Percentiles rank a stretch among this genome's conserved stretches.
Evolutionary conservation across 2,888 invertebrate species (phyloP).

Genomic region (Sceliomorpha sp.): DNA sequence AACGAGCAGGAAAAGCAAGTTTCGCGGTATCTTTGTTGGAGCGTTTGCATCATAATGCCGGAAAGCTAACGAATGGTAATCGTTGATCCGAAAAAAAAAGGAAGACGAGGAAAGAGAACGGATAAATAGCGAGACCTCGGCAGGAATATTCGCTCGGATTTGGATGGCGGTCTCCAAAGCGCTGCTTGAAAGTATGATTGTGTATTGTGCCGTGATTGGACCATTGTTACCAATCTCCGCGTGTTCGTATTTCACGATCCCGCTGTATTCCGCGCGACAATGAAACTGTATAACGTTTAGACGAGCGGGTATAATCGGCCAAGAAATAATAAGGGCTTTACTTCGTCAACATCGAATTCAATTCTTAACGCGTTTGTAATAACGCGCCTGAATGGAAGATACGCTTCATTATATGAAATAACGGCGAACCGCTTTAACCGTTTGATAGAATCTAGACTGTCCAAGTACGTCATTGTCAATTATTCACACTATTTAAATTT

Average conservation of each 20-base stretch:
- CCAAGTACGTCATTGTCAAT: constrained; percentile 18
- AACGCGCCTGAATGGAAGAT: background rate
- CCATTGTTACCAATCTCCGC: constrained; percentile 52
- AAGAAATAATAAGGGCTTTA: constrained; percentile 30
- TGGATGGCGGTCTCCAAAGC: constrained; percentile 10
- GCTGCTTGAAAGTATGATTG: constrained; percentile 56
- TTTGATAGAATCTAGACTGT: background rate
- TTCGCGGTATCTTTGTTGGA: background rate
- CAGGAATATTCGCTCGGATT: constrained; percentile 20
- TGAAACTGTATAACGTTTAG: constrained; percentile 31
- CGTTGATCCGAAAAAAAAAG: too few species aligned
- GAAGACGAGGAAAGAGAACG: constrained; percentile 20
- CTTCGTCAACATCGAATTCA: constrained; percentile 12
- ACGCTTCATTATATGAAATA: too few species aligned
- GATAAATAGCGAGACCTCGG: constrained; percentile 20
- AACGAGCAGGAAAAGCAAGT: constrained; percentile 6
- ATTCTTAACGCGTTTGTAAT: background rate
- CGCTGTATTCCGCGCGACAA: constrained; percentile 13
- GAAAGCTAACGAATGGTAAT: constrained; percentile 20
- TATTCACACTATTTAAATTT: constrained; percentile 30
- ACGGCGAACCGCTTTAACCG: too few species aligned
- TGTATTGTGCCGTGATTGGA: constrained; percentile 59
- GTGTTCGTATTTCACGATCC: constrained; percentile 26
- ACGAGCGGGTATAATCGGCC: constrained; percentile 29
- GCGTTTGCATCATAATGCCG: constrained; percentile 12